Conservation (phyloP, 2,797 vertebrate species). For the Halcyon smyrnensis region DNA sequence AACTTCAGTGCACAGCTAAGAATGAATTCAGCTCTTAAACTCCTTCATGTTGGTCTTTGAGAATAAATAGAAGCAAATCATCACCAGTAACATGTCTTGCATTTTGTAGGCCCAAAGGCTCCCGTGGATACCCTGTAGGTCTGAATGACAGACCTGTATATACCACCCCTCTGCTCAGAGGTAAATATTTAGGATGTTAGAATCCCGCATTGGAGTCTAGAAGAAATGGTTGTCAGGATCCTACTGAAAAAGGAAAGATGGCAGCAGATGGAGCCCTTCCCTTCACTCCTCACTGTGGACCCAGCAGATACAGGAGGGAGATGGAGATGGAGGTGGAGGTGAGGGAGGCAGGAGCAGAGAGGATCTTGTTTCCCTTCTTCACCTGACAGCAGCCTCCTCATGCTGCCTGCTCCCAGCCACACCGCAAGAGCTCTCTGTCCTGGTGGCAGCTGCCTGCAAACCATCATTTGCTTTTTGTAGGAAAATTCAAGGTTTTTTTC, state of each 20-base stretch:
- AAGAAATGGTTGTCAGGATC: background rate
- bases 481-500: background rate
- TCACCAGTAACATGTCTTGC: background rate
- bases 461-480: background rate
- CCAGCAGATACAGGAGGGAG: fast-evolving
- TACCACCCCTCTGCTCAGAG: background rate
- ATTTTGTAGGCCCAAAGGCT: background rate
- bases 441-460: background rate
- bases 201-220: background rate
- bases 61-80: conserved; percentile 4
- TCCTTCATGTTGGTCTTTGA: background rate
- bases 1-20: background rate
- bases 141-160: background rate
- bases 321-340: background rate
- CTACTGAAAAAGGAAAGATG: background rate
- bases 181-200: background rate
- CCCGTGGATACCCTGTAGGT: background rate
- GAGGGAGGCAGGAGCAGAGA: background rate
- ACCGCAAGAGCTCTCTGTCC: background rate
- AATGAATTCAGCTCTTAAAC: conserved; percentile 6
- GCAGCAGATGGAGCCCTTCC: background rate
- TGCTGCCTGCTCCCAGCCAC: background rate
- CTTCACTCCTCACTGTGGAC: background rate
- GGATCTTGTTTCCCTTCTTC: background rate
- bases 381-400: background rate